Base-by-base conservation (phyloP, 2,888 invertebrate species). In the Drosophila demipolita region DNA sequence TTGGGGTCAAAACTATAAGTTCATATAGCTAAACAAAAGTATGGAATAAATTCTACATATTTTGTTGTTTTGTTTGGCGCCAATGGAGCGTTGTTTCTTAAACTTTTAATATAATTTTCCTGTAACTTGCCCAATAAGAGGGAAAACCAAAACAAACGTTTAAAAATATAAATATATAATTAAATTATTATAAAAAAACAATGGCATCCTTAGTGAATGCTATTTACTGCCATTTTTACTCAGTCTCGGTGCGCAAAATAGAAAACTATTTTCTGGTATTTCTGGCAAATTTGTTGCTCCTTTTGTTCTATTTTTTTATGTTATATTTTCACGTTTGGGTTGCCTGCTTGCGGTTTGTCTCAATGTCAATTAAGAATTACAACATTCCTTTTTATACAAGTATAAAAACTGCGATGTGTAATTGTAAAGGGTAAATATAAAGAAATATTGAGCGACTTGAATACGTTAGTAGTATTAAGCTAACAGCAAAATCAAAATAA, bases 161-260 rank as follows among this genome's bases (percentile, higher is more conserved):
- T 53, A 5, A 35, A 9, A 9, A 29, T 17, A 49, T 60, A 49
- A 50, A 64, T 65, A 73, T 59, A 36, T 17, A 23, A 36, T 54
- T 59, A 20, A 33, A 50, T 20, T 42, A 49, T 32, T 35, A 32
- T 29, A 42, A 38, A 57, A 57, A 71, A 68, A 78, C 63, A 70
- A 52, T 76, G 65, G 70, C 65, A 72, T 71, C 58, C 78, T 61
- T 61, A 61, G 58, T 61, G 48, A 69, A 68, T 76, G 70, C 75
- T 11, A 17, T 74, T 74, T 78, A 79, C 71, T 81, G 73, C 85
- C 73, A 53, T 70, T 73, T 66, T 67, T 70, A 75, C 82, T 89
- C 87, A 87, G 87, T 89, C 89, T 87, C 85, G 72, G 68, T 83
- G 63, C 52, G 80, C 87, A 87, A 87, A 80, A 87, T 81, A 83